Evolutionary conservation across 35 echinoderm and acorn worm species (phyloP), one percentile per base, ranked within the genome.

Genomic region (Eucidaris tribuloides): DNA sequence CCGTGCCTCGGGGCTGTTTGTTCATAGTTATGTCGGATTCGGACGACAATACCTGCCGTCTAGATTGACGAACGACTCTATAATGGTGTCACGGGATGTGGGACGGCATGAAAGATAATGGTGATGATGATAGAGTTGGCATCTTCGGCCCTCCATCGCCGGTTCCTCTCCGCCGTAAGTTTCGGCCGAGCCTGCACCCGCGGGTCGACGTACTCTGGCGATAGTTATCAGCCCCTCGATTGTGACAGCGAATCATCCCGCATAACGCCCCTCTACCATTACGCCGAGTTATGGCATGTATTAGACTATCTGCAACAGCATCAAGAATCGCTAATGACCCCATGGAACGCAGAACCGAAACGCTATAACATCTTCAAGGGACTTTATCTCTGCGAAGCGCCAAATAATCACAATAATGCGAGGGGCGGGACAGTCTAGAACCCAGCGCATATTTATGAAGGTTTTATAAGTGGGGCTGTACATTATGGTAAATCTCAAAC

Each of bases 371-470:
- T 25, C 38, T 7, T 33, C 61, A 33, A 32, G 0, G 24, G 17
- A 27, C 57, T n/a, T 64, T 32, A 64, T 64, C 61, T 64, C 61
- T 27, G 30, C 61, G 28, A 32, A 25, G 44, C 44, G 30, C 68
- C 34, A 40, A 74, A 74, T 74, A 33, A 41, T 74, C 34, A 38
- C 68, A 9, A 33, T 74, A 74, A 74, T 74, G 44, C 68, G 68
- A 2, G 38, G 68, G 68, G 68, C 68, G 68, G 68, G 68, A 74
- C 61, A n/a, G n/a, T n/a, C n/a, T n/a, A n/a, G n/a, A n/a, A n/a
- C n/a, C n/a, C n/a, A n/a, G n/a, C n/a, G n/a, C n/a, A n/a, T n/a
- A n/a, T n/a, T n/a, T n/a, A n/a, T n/a, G n/a, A n/a, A n/a, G n/a
- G n/a, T n/a, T n/a, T n/a, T n/a, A n/a, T n/a, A n/a, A n/a, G n/a